A percentile compares a stretch with the other conserved stretches of the same genome.
Conservation (phyloP, 2,113 vertebrate genomes). For the Catagonus wagneri region DNA sequence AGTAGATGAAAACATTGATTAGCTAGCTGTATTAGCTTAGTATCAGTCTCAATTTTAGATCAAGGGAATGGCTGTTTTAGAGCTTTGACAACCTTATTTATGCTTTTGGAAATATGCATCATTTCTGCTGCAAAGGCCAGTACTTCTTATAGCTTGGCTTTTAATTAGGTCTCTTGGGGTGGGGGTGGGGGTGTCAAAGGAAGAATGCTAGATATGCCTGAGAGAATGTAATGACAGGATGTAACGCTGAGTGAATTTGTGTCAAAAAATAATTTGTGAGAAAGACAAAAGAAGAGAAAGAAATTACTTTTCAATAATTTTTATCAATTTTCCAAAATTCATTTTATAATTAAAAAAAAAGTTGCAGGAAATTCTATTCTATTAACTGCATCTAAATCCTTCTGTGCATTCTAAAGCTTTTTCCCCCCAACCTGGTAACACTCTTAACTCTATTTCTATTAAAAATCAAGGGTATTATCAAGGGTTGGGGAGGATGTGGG, state of each 20-base stretch:
- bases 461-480: background rate
- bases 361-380: background rate
- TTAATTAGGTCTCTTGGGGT: slow-evolving; percentile 80
- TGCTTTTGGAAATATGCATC: slow-evolving; percentile 63
- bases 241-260: slow-evolving; percentile 48
- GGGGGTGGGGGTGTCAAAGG: background rate
- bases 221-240: slow-evolving; percentile 72
- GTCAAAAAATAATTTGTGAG: slow-evolving; percentile 64
- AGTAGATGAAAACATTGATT: background rate
- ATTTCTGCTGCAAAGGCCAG: slow-evolving; percentile 62
- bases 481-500: background rate
- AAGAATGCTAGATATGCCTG: slow-evolving; percentile 68
- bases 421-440: background rate
- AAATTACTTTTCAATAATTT: background rate
- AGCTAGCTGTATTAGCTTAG: slow-evolving; percentile 56
- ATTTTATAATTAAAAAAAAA: slow-evolving; percentile 43
- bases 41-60: background rate
- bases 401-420: background rate
- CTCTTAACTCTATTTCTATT: background rate
- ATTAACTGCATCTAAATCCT: background rate
- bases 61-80: slow-evolving; percentile 12
- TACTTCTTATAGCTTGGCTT: slow-evolving; percentile 51
- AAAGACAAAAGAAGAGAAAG: background rate
- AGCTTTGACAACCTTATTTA: slow-evolving; percentile 65
- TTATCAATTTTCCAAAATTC: slow-evolving; percentile 47